phyloP scores from a whole-genome alignment of 2,113 vertebrate species.

The Motacilla alba region DNA sequence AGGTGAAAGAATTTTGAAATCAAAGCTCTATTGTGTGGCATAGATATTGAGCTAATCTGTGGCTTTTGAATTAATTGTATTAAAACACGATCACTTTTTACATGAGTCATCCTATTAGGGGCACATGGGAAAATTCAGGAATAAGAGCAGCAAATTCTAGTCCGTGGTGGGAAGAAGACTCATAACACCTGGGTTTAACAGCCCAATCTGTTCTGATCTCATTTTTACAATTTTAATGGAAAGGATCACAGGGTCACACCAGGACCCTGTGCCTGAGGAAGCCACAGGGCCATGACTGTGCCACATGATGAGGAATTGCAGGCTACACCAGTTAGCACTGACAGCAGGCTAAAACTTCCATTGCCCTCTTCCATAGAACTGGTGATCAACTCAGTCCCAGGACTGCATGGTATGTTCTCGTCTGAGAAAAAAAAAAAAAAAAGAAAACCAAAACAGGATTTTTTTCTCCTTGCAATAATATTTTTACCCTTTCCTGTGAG shows the following conservation, averaged over 20 bases:
- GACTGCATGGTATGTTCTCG: neutral
- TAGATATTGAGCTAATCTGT: neutral
- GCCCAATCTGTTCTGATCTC: neutral
- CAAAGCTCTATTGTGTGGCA: neutral
- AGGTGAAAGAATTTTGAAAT: neutral
- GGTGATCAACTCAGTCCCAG: neutral
- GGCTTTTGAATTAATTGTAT: neutral
- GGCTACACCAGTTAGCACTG: neutral
- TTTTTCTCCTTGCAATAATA: constrained; percentile 36
- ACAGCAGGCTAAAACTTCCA: neutral
- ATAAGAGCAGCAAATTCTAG: neutral
- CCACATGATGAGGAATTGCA: neutral
- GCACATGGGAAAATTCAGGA: neutral
- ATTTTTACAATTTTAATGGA: neutral
- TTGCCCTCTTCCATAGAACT: neutral
- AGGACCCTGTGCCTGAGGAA: neutral
- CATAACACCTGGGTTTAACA: neutral
- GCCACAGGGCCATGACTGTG: neutral
- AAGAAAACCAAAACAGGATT: neutral
- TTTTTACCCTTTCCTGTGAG: constrained; percentile 36
- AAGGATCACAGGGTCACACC: neutral
- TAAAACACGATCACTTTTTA: neutral
- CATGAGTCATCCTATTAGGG: neutral
- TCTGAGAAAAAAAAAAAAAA: neutral
- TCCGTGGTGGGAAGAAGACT: neutral